A percentile compares a stretch with the other conserved stretches of the same genome.
phyloP scores from a whole-genome alignment of 1,140 invertebrate species.

The Camponotus floridanus region DNA sequence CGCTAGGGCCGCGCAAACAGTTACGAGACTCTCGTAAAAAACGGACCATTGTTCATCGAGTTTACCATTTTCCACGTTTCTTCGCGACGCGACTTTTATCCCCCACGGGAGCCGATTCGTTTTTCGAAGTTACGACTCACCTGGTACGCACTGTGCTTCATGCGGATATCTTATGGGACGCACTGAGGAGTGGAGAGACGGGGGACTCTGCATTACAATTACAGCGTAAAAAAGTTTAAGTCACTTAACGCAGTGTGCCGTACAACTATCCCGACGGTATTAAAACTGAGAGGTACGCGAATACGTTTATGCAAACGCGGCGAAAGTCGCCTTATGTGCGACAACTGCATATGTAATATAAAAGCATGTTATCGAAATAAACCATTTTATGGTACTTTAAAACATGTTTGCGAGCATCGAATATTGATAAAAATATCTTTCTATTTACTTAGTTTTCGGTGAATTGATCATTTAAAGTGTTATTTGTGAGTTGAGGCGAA shows the following conservation, averaged over 20 bases:
- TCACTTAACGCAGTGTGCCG: constrained; percentile 29
- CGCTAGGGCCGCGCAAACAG: constrained; percentile 37
- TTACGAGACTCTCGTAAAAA: constrained; percentile 61
- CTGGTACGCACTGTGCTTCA: constrained; percentile 3
- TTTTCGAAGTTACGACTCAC: constrained; percentile 52
- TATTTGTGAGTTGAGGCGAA: neutral
- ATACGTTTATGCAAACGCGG: constrained; percentile 50
- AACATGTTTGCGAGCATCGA: constrained; percentile 69
- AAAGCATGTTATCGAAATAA: neutral
- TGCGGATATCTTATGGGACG: constrained; percentile 38
- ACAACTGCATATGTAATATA: constrained; percentile 2
- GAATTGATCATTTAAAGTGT: constrained; percentile 69
- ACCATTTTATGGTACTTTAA: constrained; percentile 17
- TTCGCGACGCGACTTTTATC: constrained; percentile 51
- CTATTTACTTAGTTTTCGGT: constrained; percentile 48
- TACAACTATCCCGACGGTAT: constrained; percentile 45
- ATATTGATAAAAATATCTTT: constrained; percentile 71
- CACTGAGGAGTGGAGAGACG: neutral
- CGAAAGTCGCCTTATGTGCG: constrained; percentile 5
- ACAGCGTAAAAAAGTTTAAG: constrained; percentile 56
- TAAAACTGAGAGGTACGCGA: constrained; percentile 39
- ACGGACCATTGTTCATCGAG: constrained; percentile 73
- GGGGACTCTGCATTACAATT: constrained; percentile 53
- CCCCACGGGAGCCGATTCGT: constrained; percentile 35
- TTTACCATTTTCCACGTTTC: constrained; percentile 70